Evolutionary conservation across 2,113 vertebrate genomes (phyloP).

Genomic region (Elephas maximus): DNA sequence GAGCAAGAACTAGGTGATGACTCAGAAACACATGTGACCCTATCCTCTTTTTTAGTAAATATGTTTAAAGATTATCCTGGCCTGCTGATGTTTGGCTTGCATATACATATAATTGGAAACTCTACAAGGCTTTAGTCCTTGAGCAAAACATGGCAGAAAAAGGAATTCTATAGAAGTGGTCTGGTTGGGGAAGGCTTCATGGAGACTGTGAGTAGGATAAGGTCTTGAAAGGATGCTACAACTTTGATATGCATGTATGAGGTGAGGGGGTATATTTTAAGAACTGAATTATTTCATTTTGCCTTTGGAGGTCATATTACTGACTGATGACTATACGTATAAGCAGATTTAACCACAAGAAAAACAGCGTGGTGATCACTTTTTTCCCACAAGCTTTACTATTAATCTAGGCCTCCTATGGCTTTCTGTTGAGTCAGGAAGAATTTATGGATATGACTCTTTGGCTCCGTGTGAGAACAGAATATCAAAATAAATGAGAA

Average conservation of each 20-base stretch:
- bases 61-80: neutral
- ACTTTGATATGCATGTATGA: neutral
- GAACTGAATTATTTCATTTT: neutral
- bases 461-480: neutral
- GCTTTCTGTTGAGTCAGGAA: neutral
- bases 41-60: neutral
- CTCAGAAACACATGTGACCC: neutral
- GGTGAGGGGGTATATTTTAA: neutral
- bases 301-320: neutral
- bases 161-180: neutral
- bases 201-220: neutral
- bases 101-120: neutral
- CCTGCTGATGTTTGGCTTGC: neutral
- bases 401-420: neutral
- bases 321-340: neutral
- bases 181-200: neutral
- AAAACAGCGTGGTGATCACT: neutral
- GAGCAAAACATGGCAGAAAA: neutral
- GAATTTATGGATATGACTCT: neutral
- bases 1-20: neutral
- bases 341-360: neutral
- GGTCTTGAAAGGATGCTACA: neutral
- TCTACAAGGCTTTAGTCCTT: neutral
- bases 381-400: neutral
- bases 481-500: constrained; percentile 7